phyloP scores from a whole-genome alignment of 2,113 vertebrate genomes.

The Ochotona curzoniae region DNA sequence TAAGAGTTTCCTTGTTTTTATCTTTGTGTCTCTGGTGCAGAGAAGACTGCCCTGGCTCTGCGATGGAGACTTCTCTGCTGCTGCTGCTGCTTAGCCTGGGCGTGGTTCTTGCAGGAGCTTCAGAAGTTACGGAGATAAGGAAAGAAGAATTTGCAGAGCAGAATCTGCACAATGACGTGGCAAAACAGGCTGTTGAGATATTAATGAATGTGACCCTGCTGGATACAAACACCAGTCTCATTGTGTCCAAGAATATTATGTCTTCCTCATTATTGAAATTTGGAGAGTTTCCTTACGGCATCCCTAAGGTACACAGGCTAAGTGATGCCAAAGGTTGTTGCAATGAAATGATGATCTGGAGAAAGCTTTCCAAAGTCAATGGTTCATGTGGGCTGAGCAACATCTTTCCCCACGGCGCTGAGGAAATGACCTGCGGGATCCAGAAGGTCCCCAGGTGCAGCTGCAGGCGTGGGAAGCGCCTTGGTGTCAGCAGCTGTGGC shows the following conservation, averaged over 20 bases:
- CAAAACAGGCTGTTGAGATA: background rate
- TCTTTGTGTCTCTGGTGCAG: constrained; percentile 25
- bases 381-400: background rate
- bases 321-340: background rate
- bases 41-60: background rate
- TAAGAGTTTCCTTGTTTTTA: constrained; percentile 7
- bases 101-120: constrained; percentile 7
- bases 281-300: background rate
- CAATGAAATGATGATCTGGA: background rate
- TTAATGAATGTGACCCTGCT: constrained; percentile 30
- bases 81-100: constrained; percentile 56
- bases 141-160: constrained; percentile 35
- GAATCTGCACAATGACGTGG: background rate
- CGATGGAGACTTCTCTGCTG: constrained; percentile 59
- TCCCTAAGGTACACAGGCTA: background rate
- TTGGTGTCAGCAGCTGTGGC: background rate
- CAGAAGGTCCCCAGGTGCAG: background rate
- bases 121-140: constrained; percentile 39
- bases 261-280: background rate
- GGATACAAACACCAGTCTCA: constrained; percentile 4
- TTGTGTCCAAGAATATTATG: background rate
- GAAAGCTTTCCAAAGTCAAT: constrained; percentile 26
- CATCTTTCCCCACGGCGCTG: background rate
- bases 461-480: background rate
- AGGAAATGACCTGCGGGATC: background rate